These are phyloP conservation scores for Columba livia DNA, from an alignment of 2,113 vertebrate genomes.

Conservation along the genomic window DNA sequence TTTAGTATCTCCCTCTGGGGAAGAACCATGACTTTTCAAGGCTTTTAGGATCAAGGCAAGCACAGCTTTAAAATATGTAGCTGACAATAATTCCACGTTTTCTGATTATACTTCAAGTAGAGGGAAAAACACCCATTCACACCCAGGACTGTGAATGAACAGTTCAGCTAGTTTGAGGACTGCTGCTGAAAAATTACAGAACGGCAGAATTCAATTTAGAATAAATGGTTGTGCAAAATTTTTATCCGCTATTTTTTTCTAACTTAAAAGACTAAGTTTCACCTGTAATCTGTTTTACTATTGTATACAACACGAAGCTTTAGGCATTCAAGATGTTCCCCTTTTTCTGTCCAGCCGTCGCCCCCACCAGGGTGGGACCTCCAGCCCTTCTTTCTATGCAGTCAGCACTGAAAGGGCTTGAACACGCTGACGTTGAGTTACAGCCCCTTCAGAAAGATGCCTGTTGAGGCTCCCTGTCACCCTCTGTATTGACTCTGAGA, in stretches of 20 bases:
- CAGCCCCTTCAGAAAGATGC: not conserved
- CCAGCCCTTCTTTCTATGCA: not conserved
- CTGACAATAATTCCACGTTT: not conserved
- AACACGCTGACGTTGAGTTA: fast-evolving
- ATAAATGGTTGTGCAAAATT: not conserved
- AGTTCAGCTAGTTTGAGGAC: not conserved
- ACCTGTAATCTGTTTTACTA: not conserved
- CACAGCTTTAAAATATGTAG: not conserved
- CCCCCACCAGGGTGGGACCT: not conserved
- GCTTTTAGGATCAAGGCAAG: not conserved
- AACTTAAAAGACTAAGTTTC: not conserved
- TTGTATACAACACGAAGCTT: not conserved
- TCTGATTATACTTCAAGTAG: not conserved
- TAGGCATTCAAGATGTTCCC: not conserved
- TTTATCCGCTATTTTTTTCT: not conserved
- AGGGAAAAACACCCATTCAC: not conserved
- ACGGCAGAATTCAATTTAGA: not conserved
- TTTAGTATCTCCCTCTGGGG: not conserved
- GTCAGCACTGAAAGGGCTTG: not conserved
- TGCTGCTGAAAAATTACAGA: not conserved
- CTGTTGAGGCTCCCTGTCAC: not conserved
- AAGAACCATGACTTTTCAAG: not conserved
- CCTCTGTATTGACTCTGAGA: not conserved
- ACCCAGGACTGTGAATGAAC: not conserved
- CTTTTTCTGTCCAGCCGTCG: not conserved